Conservation (phyloP, 2,113 vertebrate genomes). For the Cryptotis parvus region DNA sequence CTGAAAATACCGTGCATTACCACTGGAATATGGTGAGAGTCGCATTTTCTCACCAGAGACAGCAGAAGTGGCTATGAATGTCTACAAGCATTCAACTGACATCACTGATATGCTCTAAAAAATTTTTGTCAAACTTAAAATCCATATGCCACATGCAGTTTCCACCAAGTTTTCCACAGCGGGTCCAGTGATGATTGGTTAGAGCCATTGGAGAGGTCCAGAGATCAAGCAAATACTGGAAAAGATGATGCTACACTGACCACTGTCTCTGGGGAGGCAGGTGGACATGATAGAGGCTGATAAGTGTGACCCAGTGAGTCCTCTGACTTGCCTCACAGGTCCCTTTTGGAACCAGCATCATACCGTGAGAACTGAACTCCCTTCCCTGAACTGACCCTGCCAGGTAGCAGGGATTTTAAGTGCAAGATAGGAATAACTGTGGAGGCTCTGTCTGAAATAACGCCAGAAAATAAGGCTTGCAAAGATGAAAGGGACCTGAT, state of each 20-base stretch:
- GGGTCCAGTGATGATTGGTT: neutral
- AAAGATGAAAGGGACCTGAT: neutral
- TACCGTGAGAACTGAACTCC: conserved; percentile 22
- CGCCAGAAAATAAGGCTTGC: neutral
- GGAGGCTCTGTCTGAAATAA: neutral
- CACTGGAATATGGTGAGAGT: neutral
- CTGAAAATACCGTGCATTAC: neutral
- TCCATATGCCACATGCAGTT: neutral
- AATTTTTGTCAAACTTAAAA: conserved; percentile 2
- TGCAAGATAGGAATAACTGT: neutral
- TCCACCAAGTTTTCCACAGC: conserved; percentile 15
- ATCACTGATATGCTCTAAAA: neutral
- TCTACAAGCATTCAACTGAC: neutral
- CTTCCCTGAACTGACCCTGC: neutral
- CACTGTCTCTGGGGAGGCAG: no score
- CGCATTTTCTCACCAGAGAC: neutral
- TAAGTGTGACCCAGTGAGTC: neutral
- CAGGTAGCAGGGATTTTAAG: neutral
- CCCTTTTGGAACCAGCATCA: conserved; percentile 6
- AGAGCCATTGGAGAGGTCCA: neutral
- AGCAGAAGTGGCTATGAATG: neutral
- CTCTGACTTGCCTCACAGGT: neutral
- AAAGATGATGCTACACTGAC: neutral
- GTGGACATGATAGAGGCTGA: neutral
- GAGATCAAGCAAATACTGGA: neutral